Evolutionary conservation across 2,797 vertebrate genomes (phyloP).

Genomic region (Phataginus tricuspis): DNA sequence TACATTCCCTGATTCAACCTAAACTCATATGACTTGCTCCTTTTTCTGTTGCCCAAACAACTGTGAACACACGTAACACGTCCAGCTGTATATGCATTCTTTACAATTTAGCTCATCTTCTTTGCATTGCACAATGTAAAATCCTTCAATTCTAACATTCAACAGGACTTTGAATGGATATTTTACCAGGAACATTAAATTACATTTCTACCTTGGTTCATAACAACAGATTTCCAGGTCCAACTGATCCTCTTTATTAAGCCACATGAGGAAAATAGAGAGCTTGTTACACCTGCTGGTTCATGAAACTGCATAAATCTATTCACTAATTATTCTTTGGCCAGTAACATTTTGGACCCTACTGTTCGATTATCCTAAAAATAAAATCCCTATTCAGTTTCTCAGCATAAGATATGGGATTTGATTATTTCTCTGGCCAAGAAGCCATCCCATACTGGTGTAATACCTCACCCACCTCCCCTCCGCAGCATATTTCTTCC

Average conservation of each 20-base stretch:
- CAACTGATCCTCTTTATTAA: neutral
- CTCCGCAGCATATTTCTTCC: neutral
- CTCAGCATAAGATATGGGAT: neutral
- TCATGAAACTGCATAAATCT: neutral
- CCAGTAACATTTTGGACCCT: neutral
- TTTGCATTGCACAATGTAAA: neutral
- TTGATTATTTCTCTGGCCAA: neutral
- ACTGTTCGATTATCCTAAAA: constrained; percentile 29
- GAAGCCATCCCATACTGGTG: neutral
- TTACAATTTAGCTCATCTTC: constrained; percentile 25
- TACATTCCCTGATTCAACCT: neutral
- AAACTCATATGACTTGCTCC: neutral
- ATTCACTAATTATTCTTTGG: constrained; percentile 1
- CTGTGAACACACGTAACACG: constrained; percentile 3
- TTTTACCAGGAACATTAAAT: constrained; percentile 48
- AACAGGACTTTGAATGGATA: constrained; percentile 27
- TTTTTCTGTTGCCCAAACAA: neutral
- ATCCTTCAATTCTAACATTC: constrained; percentile 16
- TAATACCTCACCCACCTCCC: constrained; percentile 14
- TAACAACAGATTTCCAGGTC: neutral
- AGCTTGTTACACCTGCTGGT: neutral
- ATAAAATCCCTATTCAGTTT: constrained; percentile 43
- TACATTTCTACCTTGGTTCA: neutral
- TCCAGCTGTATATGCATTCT: neutral
- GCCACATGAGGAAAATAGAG: neutral